Percentiles rank a stretch among this genome's conserved stretches.
These are phyloP conservation scores for Tachina fera DNA, from an alignment of 2,888 invertebrate species.

Conservation along the genomic window DNA sequence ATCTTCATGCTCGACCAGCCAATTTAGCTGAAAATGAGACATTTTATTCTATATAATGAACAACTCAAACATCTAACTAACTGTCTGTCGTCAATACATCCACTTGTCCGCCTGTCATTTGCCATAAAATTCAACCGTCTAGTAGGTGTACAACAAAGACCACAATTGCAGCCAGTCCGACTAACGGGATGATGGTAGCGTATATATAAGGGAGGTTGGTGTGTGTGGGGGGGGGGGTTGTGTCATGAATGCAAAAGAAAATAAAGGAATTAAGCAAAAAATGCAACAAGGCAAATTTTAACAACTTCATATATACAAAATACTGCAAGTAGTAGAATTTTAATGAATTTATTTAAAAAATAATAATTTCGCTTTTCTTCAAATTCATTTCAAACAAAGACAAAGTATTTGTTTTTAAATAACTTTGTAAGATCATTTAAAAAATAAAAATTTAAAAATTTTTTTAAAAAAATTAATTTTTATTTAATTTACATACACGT, in stretches of 20 bases:
- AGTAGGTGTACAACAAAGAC: constrained; percentile 40
- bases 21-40: constrained; percentile 71
- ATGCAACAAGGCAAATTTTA: constrained; percentile 9
- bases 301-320: constrained; percentile 5
- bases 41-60: constrained; percentile 43
- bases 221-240: too few relatives aligned
- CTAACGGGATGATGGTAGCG: too few relatives aligned
- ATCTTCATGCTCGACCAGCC: constrained; percentile 65
- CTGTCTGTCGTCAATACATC: constrained; percentile 68
- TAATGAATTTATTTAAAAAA: constrained; percentile 42
- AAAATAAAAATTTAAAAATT: background rate
- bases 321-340: constrained; percentile 44
- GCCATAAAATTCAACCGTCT: constrained; percentile 53
- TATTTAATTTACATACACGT: too few relatives aligned
- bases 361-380: background rate
- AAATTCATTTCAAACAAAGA: constrained; percentile 51
- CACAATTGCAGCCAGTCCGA: background rate
- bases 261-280: background rate
- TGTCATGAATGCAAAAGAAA: background rate
- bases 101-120: constrained; percentile 63
- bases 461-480: constrained; percentile 35
- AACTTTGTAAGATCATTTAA: background rate
- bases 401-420: constrained; percentile 11
- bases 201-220: too few relatives aligned
- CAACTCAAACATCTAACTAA: constrained; percentile 43